A percentile compares a stretch with the other conserved stretches of the same genome.
These are phyloP conservation scores for Enoplolaimus lenunculus DNA, from an alignment of 2,888 invertebrate genomes.

Conservation along the genomic window DNA sequence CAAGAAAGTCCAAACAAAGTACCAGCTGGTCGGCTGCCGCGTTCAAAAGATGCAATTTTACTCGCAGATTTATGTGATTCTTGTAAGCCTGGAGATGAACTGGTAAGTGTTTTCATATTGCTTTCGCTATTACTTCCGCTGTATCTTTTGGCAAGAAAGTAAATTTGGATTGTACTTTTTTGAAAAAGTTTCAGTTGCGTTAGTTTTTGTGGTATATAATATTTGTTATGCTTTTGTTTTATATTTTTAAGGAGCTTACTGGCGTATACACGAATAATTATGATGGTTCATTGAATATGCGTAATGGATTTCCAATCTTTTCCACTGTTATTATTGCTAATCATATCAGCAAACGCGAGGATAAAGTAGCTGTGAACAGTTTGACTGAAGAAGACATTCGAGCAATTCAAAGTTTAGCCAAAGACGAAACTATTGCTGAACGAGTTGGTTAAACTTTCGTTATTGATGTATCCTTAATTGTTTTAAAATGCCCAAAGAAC, in stretches of 20 bases:
- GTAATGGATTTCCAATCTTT: constrained; percentile 85
- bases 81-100: constrained; percentile 95
- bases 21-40: constrained; percentile 86
- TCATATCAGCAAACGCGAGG: constrained; percentile 80
- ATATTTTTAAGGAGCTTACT: constrained; percentile 50
- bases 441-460: constrained; percentile 24
- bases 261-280: constrained; percentile 95
- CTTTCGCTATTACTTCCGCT: too few species aligned
- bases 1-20: constrained; percentile 97
- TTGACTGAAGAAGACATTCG: constrained; percentile 84
- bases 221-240: too few species aligned
- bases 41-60: constrained; percentile 89
- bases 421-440: constrained; percentile 34
- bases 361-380: constrained; percentile 75
- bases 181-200: too few species aligned
- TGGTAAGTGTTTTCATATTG: too few species aligned
- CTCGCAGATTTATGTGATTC: constrained; percentile 85
- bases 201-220: too few species aligned
- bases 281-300: constrained; percentile 87
- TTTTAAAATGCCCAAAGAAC: too few species aligned
- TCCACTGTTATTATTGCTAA: constrained; percentile 93
- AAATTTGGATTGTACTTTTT: too few species aligned
- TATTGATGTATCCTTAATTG: too few species aligned
- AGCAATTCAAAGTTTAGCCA: constrained; percentile 34
- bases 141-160: too few species aligned